Base-by-base conservation (phyloP, 2,797 vertebrate genomes). In the Thunnus albacares region DNA sequence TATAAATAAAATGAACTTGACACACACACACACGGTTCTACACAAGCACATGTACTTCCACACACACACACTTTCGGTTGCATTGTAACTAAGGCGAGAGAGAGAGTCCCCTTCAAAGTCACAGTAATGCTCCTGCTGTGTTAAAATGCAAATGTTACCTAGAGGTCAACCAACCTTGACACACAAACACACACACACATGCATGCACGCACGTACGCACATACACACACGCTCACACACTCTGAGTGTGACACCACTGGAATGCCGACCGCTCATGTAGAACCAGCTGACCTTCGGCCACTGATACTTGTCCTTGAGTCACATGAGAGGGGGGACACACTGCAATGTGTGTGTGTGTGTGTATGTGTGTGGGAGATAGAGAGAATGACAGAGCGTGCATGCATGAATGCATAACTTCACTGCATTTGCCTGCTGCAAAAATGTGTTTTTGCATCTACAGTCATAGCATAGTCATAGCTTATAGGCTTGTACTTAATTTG, bases 271-370 rank as follows among this genome's bases (percentile, higher is more conserved):
- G 14, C 81, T 93, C 86, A 70, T 87, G 90, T 90, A 87, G 91
- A 94, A 85, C 87, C 88, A 83, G 89, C 90, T 87, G 90, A 94
- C 94, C 93, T 92, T 93, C 78, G 49, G 70, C 80, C 82, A 61
- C 73, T 79, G 87, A 84, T 81, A 84, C 71, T 93, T 85, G 94
- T 94, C 93, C 93, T 96, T 95, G 90, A 92, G 87, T 88, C 85
- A 90, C 74, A 86, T 87, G 90, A 77, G 71, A 51, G 68, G 49
- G 60, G 52, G 20, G 13, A 43, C 47, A 49, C 43, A 15, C 63
- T 57, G 35, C 45, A 38, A 26, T 24, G 12, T 41, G 62, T 71
- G 55, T 59, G 77, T 24, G 24, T 53, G 77, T 62, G 64, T 52
- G 59, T 53, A 26, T 45, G 47, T 30, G 66, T 20, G 57, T 9